Evolutionary conservation across 1,140 invertebrate species (phyloP), one percentile per base, ranked within the genome.

Genomic region (Potamilus streckersoni): DNA sequence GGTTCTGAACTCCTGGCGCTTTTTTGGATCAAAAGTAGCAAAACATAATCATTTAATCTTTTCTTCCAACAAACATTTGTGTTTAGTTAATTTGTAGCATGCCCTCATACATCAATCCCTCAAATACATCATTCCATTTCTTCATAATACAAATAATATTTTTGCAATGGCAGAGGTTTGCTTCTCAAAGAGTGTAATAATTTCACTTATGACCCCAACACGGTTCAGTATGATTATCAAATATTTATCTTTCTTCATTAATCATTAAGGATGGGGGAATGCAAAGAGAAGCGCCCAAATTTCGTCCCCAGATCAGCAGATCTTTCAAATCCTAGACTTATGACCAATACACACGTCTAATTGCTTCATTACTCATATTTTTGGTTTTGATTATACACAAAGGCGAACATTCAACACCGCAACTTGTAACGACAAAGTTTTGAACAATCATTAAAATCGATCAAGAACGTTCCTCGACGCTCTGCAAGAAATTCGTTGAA

Each of bases 131-230:
- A 77, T 69, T 68, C 38, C 69, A 65, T 62, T 65, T 71, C 73
- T 72, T 77, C 73, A 77, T 77, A 72, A 71, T 60, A 71, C 75
- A 77, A 77, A 77, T 77, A 77, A 77, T 77, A 77, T 59, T 67
- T n/a, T 56, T 60, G 62, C 55, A 65, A 67, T 65, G 62, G 63
- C 55, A 60, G 56, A 71, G 68, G 75, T 67, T 71, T 49, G 64
- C 59, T 64, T 55, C 64, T 77, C 57, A 77, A 77, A 72, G 75
- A 71, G 23, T 23, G 70, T 71, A 65, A 73, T 77, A 72, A 77
- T 77, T 77, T 77, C 75, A 62, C 61, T 77, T 77, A 67, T 77
- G 75, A 77, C 75, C 75, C 59, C 58, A 61, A 63, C 63, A 66
- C 60, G 75, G 72, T 63, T 61, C 56, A 38, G 62, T 65, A 69